phyloP scores from a whole-genome alignment of 2,888 invertebrate species.

The Eristalis arbustorum region DNA sequence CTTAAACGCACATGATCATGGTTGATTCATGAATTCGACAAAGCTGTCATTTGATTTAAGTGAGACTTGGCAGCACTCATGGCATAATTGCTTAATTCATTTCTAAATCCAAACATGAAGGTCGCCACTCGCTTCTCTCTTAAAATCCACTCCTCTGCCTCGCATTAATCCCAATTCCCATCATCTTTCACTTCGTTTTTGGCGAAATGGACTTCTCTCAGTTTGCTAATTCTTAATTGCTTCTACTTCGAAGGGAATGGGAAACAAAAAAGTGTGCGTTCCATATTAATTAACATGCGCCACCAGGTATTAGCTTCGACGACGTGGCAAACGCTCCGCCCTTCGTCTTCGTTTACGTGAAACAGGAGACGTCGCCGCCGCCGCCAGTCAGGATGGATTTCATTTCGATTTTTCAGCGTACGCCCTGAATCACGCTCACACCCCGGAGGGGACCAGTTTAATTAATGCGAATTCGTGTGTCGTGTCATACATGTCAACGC shows the following conservation, averaged over 20 bases:
- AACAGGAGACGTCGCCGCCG: not conserved
- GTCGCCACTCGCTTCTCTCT: too few species aligned
- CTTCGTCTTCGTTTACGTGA: not conserved
- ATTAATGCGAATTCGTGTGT: conserved; percentile 35
- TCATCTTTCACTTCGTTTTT: not conserved
- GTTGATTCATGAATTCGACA: too few species aligned
- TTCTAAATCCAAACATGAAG: too few species aligned
- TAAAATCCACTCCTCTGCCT: not conserved
- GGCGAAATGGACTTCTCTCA: not conserved
- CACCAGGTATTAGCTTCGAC: not conserved
- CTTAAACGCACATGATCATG: too few species aligned
- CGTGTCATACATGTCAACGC: conserved; percentile 12
- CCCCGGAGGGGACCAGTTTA: conserved; percentile 13
- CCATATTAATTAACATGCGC: conserved; percentile 11
- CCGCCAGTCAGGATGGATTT: not conserved
- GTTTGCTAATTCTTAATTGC: conserved; percentile 9
- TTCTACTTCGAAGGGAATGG: not conserved
- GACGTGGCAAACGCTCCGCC: not conserved
- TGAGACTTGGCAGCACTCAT: too few species aligned
- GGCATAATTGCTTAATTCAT: too few species aligned
- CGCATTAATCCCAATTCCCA: not conserved
- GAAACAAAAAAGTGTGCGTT: not conserved
- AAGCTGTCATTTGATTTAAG: too few species aligned
- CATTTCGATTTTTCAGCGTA: conserved; percentile 3
- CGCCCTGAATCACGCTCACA: conserved; percentile 7